A percentile compares a stretch with the other conserved stretches of the same genome.
phyloP scores from a whole-genome alignment of 2,797 vertebrate species.

The Catamblyrhynchus diadema region DNA sequence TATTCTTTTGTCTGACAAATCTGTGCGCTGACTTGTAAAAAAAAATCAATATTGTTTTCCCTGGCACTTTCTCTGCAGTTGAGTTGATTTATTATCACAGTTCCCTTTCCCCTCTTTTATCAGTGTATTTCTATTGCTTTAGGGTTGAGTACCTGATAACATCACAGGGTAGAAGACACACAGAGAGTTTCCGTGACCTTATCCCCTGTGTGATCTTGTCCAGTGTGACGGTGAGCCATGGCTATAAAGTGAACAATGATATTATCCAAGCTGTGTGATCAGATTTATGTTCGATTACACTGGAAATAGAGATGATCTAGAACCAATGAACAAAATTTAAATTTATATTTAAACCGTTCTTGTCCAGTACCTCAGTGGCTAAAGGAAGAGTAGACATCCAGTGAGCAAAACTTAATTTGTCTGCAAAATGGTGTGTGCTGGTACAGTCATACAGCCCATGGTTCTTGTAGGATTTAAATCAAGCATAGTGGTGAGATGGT shows the following conservation, averaged over 20 bases:
- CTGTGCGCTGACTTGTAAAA: conserved; percentile 72
- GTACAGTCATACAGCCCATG: neutral
- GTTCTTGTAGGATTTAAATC: neutral
- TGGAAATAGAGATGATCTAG: conserved; percentile 30
- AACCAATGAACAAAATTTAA: neutral
- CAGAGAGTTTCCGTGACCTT: conserved; percentile 57
- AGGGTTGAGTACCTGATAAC: conserved; percentile 66
- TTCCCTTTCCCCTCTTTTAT: conserved; percentile 58
- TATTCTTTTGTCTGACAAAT: conserved; percentile 76
- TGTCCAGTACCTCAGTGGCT: neutral
- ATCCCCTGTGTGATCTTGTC: conserved; percentile 65
- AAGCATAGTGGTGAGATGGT: neutral
- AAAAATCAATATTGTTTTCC: conserved; percentile 76
- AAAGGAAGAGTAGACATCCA: neutral
- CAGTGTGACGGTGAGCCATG: conserved; percentile 51
- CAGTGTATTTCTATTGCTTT: conserved; percentile 67
- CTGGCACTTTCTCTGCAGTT: conserved; percentile 71
- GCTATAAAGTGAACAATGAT: conserved; percentile 47
- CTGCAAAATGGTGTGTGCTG: neutral
- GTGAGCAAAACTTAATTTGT: neutral
- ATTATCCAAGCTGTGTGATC: conserved; percentile 47
- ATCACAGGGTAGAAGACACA: conserved; percentile 53
- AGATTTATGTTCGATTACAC: conserved; percentile 38
- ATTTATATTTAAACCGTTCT: neutral
- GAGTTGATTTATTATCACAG: conserved; percentile 71